Base-by-base conservation (phyloP, 2,888 invertebrate genomes). In the Calameuta filiformis region DNA sequence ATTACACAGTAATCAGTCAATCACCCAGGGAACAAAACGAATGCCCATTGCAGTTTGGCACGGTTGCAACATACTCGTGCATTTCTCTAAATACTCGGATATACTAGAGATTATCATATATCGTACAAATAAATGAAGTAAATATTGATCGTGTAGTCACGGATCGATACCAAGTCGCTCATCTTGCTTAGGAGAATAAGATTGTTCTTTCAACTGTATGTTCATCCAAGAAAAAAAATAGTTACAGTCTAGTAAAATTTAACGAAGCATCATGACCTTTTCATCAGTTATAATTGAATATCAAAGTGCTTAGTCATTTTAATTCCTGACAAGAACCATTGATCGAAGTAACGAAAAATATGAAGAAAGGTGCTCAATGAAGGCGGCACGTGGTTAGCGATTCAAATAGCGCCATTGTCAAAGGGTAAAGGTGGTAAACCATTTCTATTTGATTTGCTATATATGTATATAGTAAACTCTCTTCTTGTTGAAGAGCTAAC, bases 401-500 rank as follows among this genome's bases (percentile, higher is more conserved):
- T 71, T 12, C 15, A 33, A 71, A 71, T 71, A 33, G 34, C 71
- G 12, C 71, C 12, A 71, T 71, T 71, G 12, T 34, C 33, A 71
- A 31, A 71, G 71, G 71, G 71, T 31, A 33, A 15, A 71, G 71
- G 33, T 71, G 33, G 33, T 71, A 12, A 34, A 34, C 33, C 33
- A 34, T 71, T 71, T 34, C 71, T 31, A 71, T 71, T 71, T 34
- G 71, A 6, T 56, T 56, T 56, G 1, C 56, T 23, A 23, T 56
- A 23, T 56, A 56, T 56, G 56, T 56, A 56, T 56, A 56, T 23
- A 56, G 23, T 23, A 23, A 23, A 56, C 23, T 56, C 71, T 33
- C 12, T 71, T 30, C 31, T 12, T 71, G 31, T 9, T 12, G 34
- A 71, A 71, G 23, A 31, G 71, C 71, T 77, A 75, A 77, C 73